Base-by-base conservation (phyloP, 2,797 vertebrate species). In the Phyllotis vaccarum region DNA sequence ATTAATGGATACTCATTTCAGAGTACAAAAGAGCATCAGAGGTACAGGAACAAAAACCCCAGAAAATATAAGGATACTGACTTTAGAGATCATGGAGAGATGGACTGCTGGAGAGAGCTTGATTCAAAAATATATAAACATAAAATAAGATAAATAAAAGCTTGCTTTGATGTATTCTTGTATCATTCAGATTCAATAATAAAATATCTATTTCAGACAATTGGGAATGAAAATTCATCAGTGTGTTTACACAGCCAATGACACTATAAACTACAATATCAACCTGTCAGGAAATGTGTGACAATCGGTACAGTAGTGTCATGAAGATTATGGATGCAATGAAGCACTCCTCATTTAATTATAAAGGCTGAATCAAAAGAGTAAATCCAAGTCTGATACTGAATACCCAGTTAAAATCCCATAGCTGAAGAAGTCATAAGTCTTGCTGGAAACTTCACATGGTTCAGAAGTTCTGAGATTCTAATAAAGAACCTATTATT, bases 1-100 rank as follows among this genome's bases (percentile, higher is more conserved):
- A 90, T 89, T 89, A 95, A 78, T 52, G 86, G 12, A 2, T 93
- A 40, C 43, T 11, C 13, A 80, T 91, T 64, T 62, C 10, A 94
- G 91, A n/a, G 31, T 46, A 0, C 12, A 66, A 62, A 2, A 37
- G 22, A 54, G 12, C 22, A 76, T 34, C 12, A 37, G 16, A 80
- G 13, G 17, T 21, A 29, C 24, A 12, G n/a, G 16, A 16, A 52
- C 76, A 85, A 60, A 13, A 49, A 34, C 60, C 27, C 31, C 8
- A 43, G n/a, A 56, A 94, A 96, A 74, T 6, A 62, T 6, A 3
- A 86, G n/a, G 11, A 12, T 68, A 17, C 31, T 86, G 22, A 52
- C 17, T 83, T 68, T 93, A 24, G 19, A 83, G 5, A 10, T 58
- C 9, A 31, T 21, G 1, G 64, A 89, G 37, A 9, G 86, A 70